Base-by-base conservation (phyloP, 1,140 invertebrate species). In the Parasteatoda tepidariorum region DNA sequence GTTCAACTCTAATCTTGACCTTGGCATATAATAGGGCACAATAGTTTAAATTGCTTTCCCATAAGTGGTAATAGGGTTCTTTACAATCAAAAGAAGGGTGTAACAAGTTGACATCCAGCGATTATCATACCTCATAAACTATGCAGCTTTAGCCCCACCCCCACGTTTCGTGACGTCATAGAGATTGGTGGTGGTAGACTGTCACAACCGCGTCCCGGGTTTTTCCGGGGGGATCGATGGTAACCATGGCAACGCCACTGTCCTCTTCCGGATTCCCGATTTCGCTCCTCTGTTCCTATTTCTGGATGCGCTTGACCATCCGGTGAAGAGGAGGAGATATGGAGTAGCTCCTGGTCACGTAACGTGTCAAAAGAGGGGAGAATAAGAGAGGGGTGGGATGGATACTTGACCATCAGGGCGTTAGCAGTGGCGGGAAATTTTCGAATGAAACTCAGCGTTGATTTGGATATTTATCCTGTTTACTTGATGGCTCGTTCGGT, bases 221-320 rank as follows among this genome's bases (percentile, higher is more conserved):
- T 78, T 78, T 78, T 78, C 74, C 61, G 59, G 62, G 59, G 74
- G 74, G 61, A 78, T 78, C 74, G 74, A 78, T 78, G 61, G 59
- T 64, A 30, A 11, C 38, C 38, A 66, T 78, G 61, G 26, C 18
- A 62, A 55, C 38, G 7, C 22, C 55, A 22, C 41, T 54, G 33
- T 48, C 62, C 61, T 54, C 62, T 66, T 61, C 61, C 38, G 61
- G 61, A 78, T 78, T 75, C 74, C 61, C 74, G 61, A 66, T 66
- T 78, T 78, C 54, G 74, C 61, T 76, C 34, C 38, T 24, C 38
- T 5, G 73, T 62, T 78, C 74, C 74, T 78, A 78, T 78, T 78
- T 78, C 61, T 66, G 74, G 74, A 78, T 78, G 59, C 59, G 74
- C 74, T 78, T 78, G 74, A 78, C 74, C 74, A 78, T 78, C 74